These are phyloP conservation scores for Mustela erminea DNA, from an alignment of 2,797 vertebrate species.

Conservation along the genomic window DNA sequence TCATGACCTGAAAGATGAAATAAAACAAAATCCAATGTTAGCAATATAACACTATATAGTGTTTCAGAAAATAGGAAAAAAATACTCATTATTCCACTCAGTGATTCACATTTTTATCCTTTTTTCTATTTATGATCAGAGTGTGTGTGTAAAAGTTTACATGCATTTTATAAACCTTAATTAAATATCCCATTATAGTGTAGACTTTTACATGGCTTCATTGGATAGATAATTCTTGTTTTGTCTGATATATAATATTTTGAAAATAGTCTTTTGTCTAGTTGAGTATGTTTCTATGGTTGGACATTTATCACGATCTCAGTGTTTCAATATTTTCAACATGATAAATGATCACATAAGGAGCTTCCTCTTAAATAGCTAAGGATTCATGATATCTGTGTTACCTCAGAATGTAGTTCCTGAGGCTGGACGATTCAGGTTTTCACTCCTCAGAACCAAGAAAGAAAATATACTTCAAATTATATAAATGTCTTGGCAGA, in stretches of 20 bases:
- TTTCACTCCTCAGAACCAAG: background rate
- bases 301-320: background rate
- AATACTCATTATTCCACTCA: background rate
- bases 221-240: background rate
- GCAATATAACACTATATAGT: background rate
- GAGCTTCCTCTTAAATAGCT: background rate
- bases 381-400: background rate
- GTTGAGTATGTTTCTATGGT: background rate
- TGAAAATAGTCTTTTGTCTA: background rate
- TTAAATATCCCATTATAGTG: background rate
- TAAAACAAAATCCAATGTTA: background rate
- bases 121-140: background rate
- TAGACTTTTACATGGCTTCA: background rate
- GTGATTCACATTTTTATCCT: background rate
- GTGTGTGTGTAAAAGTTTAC: background rate
- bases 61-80: background rate
- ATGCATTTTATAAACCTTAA: background rate
- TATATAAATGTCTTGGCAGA: background rate
- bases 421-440: background rate
- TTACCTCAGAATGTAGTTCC: background rate
- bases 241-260: background rate
- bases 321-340: background rate
- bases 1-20: background rate
- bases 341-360: background rate
- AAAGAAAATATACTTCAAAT: conserved; percentile 16